Evolutionary conservation across 2,113 vertebrate genomes (phyloP).

Genomic region (Lathamus discolor): DNA sequence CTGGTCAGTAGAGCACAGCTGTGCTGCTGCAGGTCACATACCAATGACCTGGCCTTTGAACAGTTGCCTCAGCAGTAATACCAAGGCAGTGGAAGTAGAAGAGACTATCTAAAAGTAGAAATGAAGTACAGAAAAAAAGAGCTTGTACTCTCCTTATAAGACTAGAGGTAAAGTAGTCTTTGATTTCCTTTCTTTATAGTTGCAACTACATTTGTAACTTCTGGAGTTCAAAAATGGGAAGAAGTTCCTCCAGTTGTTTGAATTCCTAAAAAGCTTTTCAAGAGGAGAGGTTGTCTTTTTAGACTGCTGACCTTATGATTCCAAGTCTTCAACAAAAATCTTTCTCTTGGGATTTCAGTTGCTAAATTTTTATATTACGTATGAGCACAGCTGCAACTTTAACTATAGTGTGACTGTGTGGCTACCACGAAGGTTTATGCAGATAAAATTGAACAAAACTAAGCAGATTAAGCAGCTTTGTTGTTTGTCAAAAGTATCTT

Average conservation of each 20-base stretch:
- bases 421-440: neutral
- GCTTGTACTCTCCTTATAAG: neutral
- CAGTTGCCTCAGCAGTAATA: neutral
- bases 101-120: neutral
- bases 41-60: neutral
- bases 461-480: neutral
- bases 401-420: neutral
- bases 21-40: neutral
- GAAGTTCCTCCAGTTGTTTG: neutral
- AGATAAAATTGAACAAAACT: neutral
- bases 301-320: neutral
- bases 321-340: neutral
- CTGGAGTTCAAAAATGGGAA: neutral
- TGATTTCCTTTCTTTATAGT: neutral
- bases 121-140: neutral
- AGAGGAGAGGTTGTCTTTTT: neutral
- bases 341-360: neutral
- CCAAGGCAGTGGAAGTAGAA: neutral
- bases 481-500: neutral
- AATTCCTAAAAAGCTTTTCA: neutral
- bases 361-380: fast-evolving
- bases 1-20: neutral
- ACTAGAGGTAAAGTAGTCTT: neutral
- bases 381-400: neutral
- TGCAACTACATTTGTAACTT: neutral